A percentile compares a stretch with the other conserved stretches of the same genome.
Evolutionary conservation across 2,797 vertebrate species (phyloP).

Genomic region (Orientallactaga sibirica): DNA sequence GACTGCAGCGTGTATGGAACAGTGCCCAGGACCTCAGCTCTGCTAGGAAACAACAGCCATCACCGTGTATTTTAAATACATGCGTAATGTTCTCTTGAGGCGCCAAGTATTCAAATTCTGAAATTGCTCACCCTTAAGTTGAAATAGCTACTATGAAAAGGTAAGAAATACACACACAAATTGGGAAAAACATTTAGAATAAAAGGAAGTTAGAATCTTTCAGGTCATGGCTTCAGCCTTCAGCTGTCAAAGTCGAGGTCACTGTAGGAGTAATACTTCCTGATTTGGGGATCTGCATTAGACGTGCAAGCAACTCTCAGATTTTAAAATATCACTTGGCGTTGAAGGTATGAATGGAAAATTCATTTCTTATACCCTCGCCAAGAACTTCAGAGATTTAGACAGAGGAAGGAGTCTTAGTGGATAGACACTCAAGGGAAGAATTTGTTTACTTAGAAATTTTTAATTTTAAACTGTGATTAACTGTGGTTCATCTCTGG

Average conservation of each 20-base stretch:
- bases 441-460: neutral
- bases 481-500: too few relatives aligned
- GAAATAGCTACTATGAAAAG: neutral
- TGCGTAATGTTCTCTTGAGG: neutral
- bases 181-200: neutral
- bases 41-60: neutral
- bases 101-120: neutral
- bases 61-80: conserved; percentile 36
- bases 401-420: neutral
- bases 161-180: conserved; percentile 8
- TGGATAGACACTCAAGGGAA: neutral
- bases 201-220: neutral
- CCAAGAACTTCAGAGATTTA: conserved; percentile 8
- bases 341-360: neutral
- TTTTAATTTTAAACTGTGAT: neutral
- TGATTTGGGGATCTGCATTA: neutral
- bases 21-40: neutral
- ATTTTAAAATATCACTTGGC: neutral
- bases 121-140: neutral
- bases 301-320: neutral
- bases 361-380: neutral
- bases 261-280: neutral
- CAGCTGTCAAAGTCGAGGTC: neutral
- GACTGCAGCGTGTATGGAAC: neutral
- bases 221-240: neutral